phyloP scores from a whole-genome alignment of 2,888 invertebrate species.

The Mycalesis mineus region DNA sequence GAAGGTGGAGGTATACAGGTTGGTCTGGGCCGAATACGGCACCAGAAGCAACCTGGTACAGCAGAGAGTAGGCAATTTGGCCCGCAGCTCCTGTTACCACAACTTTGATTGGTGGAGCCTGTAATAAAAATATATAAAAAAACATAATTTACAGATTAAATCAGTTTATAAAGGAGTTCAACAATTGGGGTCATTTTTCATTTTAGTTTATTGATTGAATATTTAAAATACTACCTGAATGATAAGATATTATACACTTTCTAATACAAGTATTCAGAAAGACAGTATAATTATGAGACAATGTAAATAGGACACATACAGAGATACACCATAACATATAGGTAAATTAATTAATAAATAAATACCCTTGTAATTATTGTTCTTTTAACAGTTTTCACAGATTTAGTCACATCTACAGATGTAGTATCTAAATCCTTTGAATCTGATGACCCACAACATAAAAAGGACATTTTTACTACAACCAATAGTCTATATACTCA shows the following conservation, averaged over 20 bases:
- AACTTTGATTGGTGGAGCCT: constrained; percentile 92
- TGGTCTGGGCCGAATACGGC: constrained; percentile 95
- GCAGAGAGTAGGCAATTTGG: constrained; percentile 97
- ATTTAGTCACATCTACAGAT: constrained; percentile 31
- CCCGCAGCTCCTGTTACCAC: constrained; percentile 99
- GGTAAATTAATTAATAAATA: not conserved
- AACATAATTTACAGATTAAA: constrained; percentile 11
- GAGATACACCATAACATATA: too few species aligned
- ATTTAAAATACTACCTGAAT: too few species aligned
- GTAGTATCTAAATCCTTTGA: constrained; percentile 29
- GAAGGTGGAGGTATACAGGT: constrained; percentile 90
- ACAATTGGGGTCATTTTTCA: too few species aligned
- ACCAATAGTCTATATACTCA: not conserved
- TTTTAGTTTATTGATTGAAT: too few species aligned
- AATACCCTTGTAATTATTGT: not conserved
- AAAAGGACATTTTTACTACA: constrained; percentile 36
- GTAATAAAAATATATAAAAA: constrained; percentile 43
- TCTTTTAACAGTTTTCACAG: constrained; percentile 15
- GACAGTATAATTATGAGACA: too few species aligned
- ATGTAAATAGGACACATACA: too few species aligned
- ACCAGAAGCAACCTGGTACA: constrained; percentile 96
- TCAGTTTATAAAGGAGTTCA: not conserved
- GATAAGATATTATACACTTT: too few species aligned
- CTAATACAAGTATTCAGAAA: too few species aligned
- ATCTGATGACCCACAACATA: constrained; percentile 41